Base-by-base conservation (phyloP, 2,113 vertebrate genomes). In the Herpetotheres cachinnans region DNA sequence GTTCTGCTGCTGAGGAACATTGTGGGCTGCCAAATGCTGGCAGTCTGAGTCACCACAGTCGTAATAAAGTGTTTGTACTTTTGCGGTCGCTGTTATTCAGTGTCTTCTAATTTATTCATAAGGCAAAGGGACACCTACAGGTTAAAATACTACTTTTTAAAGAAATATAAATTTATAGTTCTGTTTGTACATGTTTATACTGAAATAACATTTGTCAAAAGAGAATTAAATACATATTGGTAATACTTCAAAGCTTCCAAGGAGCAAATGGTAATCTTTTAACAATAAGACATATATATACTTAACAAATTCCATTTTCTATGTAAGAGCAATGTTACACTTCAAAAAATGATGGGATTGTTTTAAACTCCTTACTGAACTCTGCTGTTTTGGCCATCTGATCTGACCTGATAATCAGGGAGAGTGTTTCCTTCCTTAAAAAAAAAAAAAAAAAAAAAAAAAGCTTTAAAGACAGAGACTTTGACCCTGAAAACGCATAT, bases 1-100 rank as follows among this genome's bases (percentile, higher is more conserved):
- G 94, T 97, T 97, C 95, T 95, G 87, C 91, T 96, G 90, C 95
- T 95, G 96, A 96, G 85, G 95, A 97, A 93, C 95, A 88, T 71
- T 96, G 93, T 93, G 78, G 97, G 94, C 94, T 97, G 95, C 93
- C 95, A 97, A 97, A 91, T 93, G 89, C 84, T 95, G 91, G 71
- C 87, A 96, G 94, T 87, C 94, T 97, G 94, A 97, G 89, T 97
- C 93, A 97, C 94, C 95, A 95, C 89, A 95, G 56, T 95, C 30
- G 95, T 94, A 96, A 96, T 94, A 91, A 91, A 96, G 82, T 93
- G 89, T 97, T 95, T 93, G 91, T 96, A 95, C 89, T 96, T 95
- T 24, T 80, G 86, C 0, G 4, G 65, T 82, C 73, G 85, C 84
- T 93, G 84, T 96, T 96, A 88, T 70, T 95, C 89, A 78, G 16